These are phyloP conservation scores for Cephus sareptanus DNA, from an alignment of 2,888 invertebrate genomes.

Conservation along the genomic window DNA sequence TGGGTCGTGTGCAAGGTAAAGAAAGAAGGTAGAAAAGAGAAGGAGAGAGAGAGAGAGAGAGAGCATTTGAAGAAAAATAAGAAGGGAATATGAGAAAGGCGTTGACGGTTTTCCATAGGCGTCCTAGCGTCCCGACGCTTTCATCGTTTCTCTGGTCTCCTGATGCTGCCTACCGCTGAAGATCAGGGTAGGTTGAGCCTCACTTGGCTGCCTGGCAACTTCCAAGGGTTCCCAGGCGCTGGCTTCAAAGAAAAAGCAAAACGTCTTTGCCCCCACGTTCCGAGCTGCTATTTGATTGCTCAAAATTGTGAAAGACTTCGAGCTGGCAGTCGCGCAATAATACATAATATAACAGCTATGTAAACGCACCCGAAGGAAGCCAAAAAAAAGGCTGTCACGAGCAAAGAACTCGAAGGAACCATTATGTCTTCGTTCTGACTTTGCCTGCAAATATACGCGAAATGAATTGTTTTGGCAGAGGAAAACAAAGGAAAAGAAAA, in stretches of 20 bases:
- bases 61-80: conserved; percentile 8
- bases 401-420: not conserved
- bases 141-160: conserved; percentile 19
- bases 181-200: conserved; percentile 33
- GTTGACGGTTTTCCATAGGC: not conserved
- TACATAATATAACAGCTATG: conserved; percentile 36
- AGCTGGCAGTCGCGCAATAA: conserved; percentile 34
- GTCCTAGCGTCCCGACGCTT: conserved; percentile 19
- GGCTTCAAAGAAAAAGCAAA: conserved; percentile 56
- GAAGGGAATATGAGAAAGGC: not conserved
- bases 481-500: not conserved
- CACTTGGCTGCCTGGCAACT: conserved; percentile 48
- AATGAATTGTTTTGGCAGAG: not conserved
- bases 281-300: conserved; percentile 52
- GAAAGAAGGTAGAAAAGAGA: conserved; percentile 1
- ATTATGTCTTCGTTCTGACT: not conserved
- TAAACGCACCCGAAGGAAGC: conserved; percentile 26
- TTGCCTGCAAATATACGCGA: not conserved
- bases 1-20: not conserved
- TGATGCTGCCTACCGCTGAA: not conserved
- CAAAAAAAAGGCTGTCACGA: not conserved
- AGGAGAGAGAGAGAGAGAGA: not conserved
- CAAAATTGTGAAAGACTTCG: conserved; percentile 37
- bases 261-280: conserved; percentile 37
- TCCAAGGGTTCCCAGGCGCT: conserved; percentile 42